Evolutionary conservation across 1,140 invertebrate genomes (phyloP), one percentile per base, ranked within the genome.

Genomic region (Drosophila paulistorum): DNA sequence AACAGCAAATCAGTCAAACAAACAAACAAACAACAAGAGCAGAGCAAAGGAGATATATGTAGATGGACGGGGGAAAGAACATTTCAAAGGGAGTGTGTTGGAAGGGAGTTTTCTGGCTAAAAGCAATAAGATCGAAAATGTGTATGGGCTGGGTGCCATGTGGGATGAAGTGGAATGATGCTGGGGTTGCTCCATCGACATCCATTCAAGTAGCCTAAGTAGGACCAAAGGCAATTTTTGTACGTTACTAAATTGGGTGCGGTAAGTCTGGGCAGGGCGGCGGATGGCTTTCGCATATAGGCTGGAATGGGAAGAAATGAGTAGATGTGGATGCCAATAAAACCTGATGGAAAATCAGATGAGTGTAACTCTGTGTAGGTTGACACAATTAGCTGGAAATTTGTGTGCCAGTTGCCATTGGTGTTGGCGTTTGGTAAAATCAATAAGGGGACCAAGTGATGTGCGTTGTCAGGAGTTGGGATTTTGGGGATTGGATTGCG

Each of bases 1-100:
- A 86, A 79, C 76, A 79, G 82, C 82, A 86, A 86, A 86, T 86
- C 82, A 86, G 83, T 86, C 82, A 86, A 86, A 86, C 82, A 86
- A 86, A 87, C 82, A 85, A 77, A 85, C 73, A 72, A 64, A 68
- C 67, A 72, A 48, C 68, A 74, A 71, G 67, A 59, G 9, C 45
- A 11, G 17, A 51, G 45, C 45, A 9, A 51, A 17, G 20, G 20
- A 51, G 45, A 48, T 20, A 9, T 5, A 13, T 13, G 11, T 30
- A 11, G 37, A 13, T 5, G 10, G 11, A 39, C 17, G 17, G 45
- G 17, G 17, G 7, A 17, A 30, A 30, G 30, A 30, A 30, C 30
- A 7, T 6, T 30, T 30, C 30, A 1, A 30, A 51, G 45, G 10
- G 9, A 9, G 45, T 11, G 4, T 11, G 11, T 11, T 13, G 37